phyloP scores from a whole-genome alignment of 2,888 invertebrate genomes.

The Xylocampa areola region DNA sequence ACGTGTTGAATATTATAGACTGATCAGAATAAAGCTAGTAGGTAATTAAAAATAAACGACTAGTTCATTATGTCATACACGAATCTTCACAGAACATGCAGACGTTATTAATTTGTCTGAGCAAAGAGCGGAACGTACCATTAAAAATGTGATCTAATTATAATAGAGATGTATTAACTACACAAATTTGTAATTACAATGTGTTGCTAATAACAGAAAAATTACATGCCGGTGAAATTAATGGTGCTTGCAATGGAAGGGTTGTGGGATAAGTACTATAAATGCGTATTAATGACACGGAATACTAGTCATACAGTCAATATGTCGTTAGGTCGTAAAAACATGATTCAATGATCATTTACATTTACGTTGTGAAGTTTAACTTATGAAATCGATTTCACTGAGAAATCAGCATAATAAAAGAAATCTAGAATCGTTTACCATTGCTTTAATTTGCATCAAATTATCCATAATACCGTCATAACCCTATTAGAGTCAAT shows the following conservation, averaged over 20 bases:
- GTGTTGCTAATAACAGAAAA: constrained; percentile 57
- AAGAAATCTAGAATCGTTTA: constrained; percentile 57
- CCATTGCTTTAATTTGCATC: constrained; percentile 64
- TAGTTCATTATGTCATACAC: constrained; percentile 54
- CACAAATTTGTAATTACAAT: constrained; percentile 52
- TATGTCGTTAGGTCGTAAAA: constrained; percentile 13
- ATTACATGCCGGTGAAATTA: constrained; percentile 59
- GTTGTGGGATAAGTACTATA: constrained; percentile 32
- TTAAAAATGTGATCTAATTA: constrained; percentile 57
- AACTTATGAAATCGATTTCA: constrained; percentile 22
- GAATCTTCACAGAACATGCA: constrained; percentile 38
- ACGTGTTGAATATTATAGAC: constrained; percentile 34
- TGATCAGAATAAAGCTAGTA: constrained; percentile 16
- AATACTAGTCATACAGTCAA: constrained; percentile 15
- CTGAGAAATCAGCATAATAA: constrained; percentile 16
- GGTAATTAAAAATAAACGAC: constrained; percentile 31
- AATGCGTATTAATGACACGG: constrained; percentile 35
- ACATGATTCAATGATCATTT: constrained; percentile 9
- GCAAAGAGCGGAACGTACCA: constrained; percentile 53
- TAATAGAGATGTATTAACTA: constrained; percentile 53
- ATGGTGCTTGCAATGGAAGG: constrained; percentile 59
- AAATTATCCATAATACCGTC: constrained; percentile 66
- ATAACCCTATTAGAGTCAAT: constrained; percentile 61
- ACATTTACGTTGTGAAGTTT: constrained; percentile 1
- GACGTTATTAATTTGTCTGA: constrained; percentile 42